Evolutionary conservation across 2,888 invertebrate genomes (phyloP).

Genomic region (Sycophila texana): DNA sequence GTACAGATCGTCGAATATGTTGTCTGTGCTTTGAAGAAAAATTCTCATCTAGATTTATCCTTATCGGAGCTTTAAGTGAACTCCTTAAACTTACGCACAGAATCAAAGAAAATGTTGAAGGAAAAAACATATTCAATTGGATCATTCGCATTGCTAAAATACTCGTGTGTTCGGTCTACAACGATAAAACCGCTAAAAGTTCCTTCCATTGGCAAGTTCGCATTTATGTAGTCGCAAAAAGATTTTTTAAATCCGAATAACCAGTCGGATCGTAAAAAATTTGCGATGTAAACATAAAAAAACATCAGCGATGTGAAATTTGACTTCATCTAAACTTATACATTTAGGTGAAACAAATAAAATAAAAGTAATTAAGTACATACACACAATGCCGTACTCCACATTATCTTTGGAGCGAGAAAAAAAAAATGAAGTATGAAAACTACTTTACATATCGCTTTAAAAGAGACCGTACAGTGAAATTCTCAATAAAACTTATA

Average conservation of each 20-base stretch:
- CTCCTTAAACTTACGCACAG: conserved; percentile 50
- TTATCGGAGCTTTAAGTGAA: conserved; percentile 47
- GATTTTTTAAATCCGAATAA: conserved; percentile 61
- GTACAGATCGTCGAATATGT: conserved; percentile 53
- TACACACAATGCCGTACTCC: conserved; percentile 52
- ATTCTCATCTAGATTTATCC: conserved; percentile 16
- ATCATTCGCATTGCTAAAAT: conserved; percentile 43
- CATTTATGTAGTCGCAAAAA: conserved; percentile 54
- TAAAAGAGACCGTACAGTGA: conserved; percentile 52
- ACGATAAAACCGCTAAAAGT: conserved; percentile 55
- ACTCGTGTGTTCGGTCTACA: conserved; percentile 28
- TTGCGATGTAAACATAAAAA: conserved; percentile 58
- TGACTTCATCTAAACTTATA: conserved; percentile 74
- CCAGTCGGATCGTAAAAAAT: conserved; percentile 67
- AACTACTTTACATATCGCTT: conserved; percentile 52
- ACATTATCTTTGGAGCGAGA: conserved; percentile 53
- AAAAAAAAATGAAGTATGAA: conserved; percentile 50
- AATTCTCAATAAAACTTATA: conserved; percentile 49
- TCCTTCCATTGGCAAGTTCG: conserved; percentile 54
- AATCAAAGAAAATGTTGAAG: conserved; percentile 41
- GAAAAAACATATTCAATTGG: conserved; percentile 31
- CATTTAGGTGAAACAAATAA: conserved; percentile 75
- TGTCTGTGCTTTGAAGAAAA: conserved; percentile 55
- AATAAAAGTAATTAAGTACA: conserved; percentile 58
- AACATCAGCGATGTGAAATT: conserved; percentile 60